Evolutionary conservation across 2,797 vertebrate genomes (phyloP).

Genomic region (Semaprochilodus insignis): DNA sequence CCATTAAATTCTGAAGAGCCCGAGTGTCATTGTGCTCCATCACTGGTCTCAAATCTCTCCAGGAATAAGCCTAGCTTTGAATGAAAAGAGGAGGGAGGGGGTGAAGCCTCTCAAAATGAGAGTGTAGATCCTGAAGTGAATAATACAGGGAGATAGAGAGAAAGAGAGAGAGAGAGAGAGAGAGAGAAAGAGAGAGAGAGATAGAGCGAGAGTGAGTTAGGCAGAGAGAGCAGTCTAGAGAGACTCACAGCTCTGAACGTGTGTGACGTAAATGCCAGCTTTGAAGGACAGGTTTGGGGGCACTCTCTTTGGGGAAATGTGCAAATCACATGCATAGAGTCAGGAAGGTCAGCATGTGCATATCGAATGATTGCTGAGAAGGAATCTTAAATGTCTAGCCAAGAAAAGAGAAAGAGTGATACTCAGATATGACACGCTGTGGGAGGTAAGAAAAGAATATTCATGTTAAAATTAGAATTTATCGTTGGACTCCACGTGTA

Average conservation of each 20-base stretch:
- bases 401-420: conserved; percentile 22
- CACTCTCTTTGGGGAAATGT: conserved; percentile 42
- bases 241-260: conserved; percentile 30
- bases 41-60: conserved; percentile 32
- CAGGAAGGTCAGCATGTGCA: conserved; percentile 49
- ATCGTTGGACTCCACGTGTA: conserved; percentile 11
- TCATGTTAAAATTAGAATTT: conserved; percentile 63
- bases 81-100: conserved; percentile 9
- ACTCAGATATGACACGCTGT: conserved; percentile 19
- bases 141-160: conserved; percentile 5
- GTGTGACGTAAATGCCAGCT: conserved; percentile 51
- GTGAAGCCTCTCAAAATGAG: conserved; percentile 19
- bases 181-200: background rate
- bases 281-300: conserved; percentile 55
- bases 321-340: conserved; percentile 52
- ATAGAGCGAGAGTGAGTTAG: background rate
- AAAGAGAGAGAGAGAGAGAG: background rate
- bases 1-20: conserved; percentile 8
- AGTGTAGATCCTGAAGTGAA: conserved; percentile 26
- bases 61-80: conserved; percentile 20
- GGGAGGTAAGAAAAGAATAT: conserved; percentile 17
- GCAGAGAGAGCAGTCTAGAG: conserved; percentile 8
- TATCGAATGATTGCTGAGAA: conserved; percentile 44
- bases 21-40: conserved; percentile 32
- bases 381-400: conserved; percentile 39